Conservation (phyloP, 2,797 vertebrate genomes). For the Coregonus sp. region DNA sequence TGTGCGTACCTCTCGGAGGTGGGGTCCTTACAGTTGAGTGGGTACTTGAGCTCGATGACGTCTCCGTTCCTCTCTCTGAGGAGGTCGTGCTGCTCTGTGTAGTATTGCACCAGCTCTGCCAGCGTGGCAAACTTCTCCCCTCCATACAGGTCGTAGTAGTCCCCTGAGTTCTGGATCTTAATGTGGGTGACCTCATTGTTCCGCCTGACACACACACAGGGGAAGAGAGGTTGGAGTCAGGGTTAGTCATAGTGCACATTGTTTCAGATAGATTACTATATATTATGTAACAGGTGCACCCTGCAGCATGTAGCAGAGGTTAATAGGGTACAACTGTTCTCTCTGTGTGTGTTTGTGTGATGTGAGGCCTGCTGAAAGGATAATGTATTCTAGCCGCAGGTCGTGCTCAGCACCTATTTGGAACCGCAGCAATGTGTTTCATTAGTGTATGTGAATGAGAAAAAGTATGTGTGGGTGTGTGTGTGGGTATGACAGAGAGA, state of each 20-base stretch:
- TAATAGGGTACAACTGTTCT: neutral
- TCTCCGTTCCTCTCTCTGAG: slow-evolving; percentile 87
- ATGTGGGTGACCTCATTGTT: slow-evolving; percentile 90
- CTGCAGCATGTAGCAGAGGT: neutral
- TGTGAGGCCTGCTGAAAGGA: too few relatives aligned
- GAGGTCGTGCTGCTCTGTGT: slow-evolving; percentile 87
- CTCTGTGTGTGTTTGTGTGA: neutral
- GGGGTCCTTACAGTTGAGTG: slow-evolving; percentile 90
- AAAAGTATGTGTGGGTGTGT: too few relatives aligned
- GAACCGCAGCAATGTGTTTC: too few relatives aligned
- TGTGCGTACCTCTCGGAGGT: slow-evolving; percentile 81
- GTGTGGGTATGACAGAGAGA: too few relatives aligned
- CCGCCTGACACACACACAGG: slow-evolving; percentile 63
- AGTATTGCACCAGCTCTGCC: slow-evolving; percentile 88
- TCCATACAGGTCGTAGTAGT: slow-evolving; percentile 88
- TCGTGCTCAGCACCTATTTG: too few relatives aligned
- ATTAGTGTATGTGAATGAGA: too few relatives aligned
- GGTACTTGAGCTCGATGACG: slow-evolving; percentile 87
- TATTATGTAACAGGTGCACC: neutral
- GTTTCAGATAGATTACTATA: neutral
- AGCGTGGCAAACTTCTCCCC: slow-evolving; percentile 90
- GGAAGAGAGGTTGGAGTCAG: neutral
- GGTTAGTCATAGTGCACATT: neutral
- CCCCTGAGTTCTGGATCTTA: slow-evolving; percentile 89
- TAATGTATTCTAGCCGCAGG: too few relatives aligned